Base-by-base conservation (phyloP, 2,888 invertebrate genomes). In the Aphidius colemani region DNA sequence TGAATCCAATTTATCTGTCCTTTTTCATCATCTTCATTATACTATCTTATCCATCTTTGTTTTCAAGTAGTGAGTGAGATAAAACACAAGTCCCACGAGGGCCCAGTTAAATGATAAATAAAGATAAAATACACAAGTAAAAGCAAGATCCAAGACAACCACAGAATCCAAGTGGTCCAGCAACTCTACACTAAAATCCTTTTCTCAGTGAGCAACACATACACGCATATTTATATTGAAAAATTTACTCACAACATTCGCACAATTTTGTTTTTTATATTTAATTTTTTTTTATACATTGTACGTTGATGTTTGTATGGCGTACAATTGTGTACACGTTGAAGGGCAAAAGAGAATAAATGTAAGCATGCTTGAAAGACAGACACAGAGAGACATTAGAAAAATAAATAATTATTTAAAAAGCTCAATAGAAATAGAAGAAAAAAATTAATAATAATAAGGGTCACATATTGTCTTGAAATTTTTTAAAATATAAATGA, bases 131-230 rank as follows among this genome's bases (percentile, higher is more conserved):
- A 30, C 4, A 30, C 5, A 30, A 30, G 30, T 5, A 2, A 30
- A 30, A 30, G 5, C 30, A 30, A 30, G 30, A 30, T 30, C 3
- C 3, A 30, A 30, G 30, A 30, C 4, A 30, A 30, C 30, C 13
- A 48, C 48, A 13, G 48, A 30, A 46, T 11, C 55, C 43, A 58
- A 65, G 65, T 59, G 55, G 61, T 61, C 58, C 65, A 61, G 61
- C 65, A 61, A 59, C 53, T 65, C 53, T 56, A 44, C 40, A 61
- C 50, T 40, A 51, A 61, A 60, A 61, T 39, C 46, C 40, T 46
- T 11, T 57, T 18, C 55, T 55, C 44, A 43, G 44, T 55, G 44
- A 44, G 43, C 45, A n/a, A 50, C 53, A 43, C 44, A 57, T 51
- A 51, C 57, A 51, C 18, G 53, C 18, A 45, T 41, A 39, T 11